These are phyloP conservation scores for Drosophila lutescens DNA, from an alignment of 2,888 invertebrate species.

Conservation along the genomic window DNA sequence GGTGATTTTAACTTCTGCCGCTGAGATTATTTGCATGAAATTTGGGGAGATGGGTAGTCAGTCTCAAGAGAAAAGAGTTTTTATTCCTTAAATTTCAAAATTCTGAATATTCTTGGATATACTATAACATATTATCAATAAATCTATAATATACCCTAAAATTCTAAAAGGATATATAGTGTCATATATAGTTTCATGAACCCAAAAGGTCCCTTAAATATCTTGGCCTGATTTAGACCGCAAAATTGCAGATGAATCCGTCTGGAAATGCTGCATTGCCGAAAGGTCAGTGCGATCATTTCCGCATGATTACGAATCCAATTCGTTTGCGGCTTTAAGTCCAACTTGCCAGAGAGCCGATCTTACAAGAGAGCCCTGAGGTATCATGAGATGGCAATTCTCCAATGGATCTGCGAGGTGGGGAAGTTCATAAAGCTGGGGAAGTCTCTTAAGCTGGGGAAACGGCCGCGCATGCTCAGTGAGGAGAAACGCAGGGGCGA, in stretches of 20 bases:
- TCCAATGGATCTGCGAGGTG: conserved; percentile 48
- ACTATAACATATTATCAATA: not conserved
- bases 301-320: conserved; percentile 82
- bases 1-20: conserved; percentile 7
- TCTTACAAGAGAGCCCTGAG: not conserved
- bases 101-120: not conserved
- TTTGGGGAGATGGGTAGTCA: not conserved
- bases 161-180: too few relatives aligned
- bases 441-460: conserved; percentile 14
- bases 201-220: conserved; percentile 38
- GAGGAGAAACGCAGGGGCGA: conserved; percentile 52
- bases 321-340: conserved; percentile 53
- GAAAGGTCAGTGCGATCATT: conserved; percentile 83
- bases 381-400: conserved; percentile 37
- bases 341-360: conserved; percentile 35
- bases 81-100: too few relatives aligned
- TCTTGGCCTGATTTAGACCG: conserved; percentile 19
- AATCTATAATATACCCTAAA: too few relatives aligned
- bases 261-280: conserved; percentile 60
- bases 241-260: conserved; percentile 52
- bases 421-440: not conserved
- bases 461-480: conserved; percentile 51
- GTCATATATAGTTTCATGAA: not conserved
- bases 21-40: conserved; percentile 62
- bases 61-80: not conserved